Evolutionary conservation across 2,113 vertebrate genomes (phyloP), one percentile per base, ranked within the genome.

Genomic region (Cyanoramphus novaezelandiae): DNA sequence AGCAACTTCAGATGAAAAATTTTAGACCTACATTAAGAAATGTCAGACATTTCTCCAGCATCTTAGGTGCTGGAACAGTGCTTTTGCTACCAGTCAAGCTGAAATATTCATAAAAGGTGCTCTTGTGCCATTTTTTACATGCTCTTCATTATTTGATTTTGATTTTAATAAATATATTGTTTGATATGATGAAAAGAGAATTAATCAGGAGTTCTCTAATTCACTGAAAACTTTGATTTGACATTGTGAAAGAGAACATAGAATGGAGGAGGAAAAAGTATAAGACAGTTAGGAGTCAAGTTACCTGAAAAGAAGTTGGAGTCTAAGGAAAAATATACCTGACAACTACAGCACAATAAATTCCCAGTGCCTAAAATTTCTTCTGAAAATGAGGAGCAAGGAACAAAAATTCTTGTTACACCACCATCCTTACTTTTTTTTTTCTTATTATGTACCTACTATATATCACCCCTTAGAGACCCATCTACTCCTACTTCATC

Each of bases 401-500:
- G 92, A 94, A 95, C 59, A 81, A 95, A 88, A 91, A 93, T 89
- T 97, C 49, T 37, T 86, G 46, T 92, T 84, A 62, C 52, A 91
- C 20, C 64, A 81, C 52, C 47, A 84, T 85, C 41, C 46, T 87
- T 0, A 0, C 39, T 47, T 86, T 82, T 94, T 93, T 90, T 82
- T 94, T 93, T 93, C 86, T 93, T 93, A 86, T 97, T 95, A 97
- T 62, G 78, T 68, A 62, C 74, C 85, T 90, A 44, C 92, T 88
- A 89, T 97, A 95, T 95, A 97, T 97, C 88, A 94, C 93, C 82
- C 94, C 92, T 92, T 85, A 77, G 94, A 97, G 90, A 93, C 88
- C 69, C 83, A 95, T 94, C 82, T 62, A 84, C 76, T 95, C 72
- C 86, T 93, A 75, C 82, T 95, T 97, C 96, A 94, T 96, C 90